Conservation (phyloP, 2,797 vertebrate species). For the Mastacembelus armatus region DNA sequence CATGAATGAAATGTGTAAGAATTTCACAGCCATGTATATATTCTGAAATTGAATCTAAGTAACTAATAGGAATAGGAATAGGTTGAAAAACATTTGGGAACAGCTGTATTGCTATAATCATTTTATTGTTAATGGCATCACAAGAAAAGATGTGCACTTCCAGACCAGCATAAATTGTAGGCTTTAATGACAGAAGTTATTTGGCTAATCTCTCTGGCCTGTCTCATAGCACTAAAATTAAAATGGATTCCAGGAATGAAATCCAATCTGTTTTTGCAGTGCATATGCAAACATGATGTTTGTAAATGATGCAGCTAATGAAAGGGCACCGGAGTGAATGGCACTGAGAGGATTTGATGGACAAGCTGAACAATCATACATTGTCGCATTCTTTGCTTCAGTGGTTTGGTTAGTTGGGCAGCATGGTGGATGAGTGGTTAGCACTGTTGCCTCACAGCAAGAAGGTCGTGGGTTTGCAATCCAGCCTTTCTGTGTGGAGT, state of each 20-base stretch:
- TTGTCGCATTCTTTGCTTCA: no score
- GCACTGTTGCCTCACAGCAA: no score
- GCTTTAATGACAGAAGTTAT: constrained; percentile 10
- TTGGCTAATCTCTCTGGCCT: constrained; percentile 5
- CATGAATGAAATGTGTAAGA: background rate
- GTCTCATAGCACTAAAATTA: background rate
- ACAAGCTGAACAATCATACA: no score
- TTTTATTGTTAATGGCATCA: constrained; percentile 7
- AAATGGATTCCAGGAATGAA: constrained; percentile 20
- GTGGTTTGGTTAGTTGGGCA: no score
- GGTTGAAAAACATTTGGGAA: background rate
- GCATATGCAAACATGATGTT: constrained; percentile 25
- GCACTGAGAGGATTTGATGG: background rate
- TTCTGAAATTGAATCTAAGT: background rate
- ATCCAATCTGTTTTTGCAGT: constrained; percentile 1
- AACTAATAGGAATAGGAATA: background rate
- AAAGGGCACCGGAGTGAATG: background rate
- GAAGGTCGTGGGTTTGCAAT: no score
- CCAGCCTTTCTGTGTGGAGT: no score
- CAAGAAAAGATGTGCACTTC: constrained; percentile 12
- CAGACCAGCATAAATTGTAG: background rate
- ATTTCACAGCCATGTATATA: background rate
- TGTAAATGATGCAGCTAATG: background rate
- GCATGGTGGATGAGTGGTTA: no score
- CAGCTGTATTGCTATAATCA: background rate